Evolutionary conservation across 2,888 invertebrate species (phyloP).

Genomic region (Eugnorisma glareosa): DNA sequence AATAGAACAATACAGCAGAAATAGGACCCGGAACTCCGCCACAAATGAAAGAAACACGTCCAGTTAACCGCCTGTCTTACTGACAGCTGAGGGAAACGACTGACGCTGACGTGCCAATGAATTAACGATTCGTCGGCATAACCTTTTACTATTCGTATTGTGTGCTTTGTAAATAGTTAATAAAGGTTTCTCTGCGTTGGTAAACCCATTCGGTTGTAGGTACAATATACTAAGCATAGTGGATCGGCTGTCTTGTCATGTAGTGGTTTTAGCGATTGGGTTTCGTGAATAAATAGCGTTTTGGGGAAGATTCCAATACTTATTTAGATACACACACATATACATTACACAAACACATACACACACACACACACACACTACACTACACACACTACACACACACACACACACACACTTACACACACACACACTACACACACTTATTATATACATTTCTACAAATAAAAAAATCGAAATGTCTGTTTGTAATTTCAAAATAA

Average conservation of each 20-base stretch:
- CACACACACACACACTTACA: too few relatives aligned
- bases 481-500: too few relatives aligned
- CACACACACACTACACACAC: too few relatives aligned
- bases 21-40: constrained; percentile 4
- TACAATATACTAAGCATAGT: background rate
- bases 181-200: constrained; percentile 7
- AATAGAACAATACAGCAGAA: constrained; percentile 7
- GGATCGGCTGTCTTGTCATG: background rate
- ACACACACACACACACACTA: too few relatives aligned
- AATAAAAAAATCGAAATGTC: too few relatives aligned
- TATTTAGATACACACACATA: too few relatives aligned
- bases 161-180: constrained; percentile 51
- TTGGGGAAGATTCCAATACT: background rate
- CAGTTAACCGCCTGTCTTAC: constrained; percentile 23
- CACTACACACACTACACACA: too few relatives aligned
- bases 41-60: constrained; percentile 43
- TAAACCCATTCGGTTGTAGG: background rate
- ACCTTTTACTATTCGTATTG: constrained; percentile 45
- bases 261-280: background rate
- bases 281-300: background rate
- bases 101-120: constrained; percentile 58
- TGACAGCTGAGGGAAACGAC: constrained; percentile 43
- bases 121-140: constrained; percentile 55
- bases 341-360: too few relatives aligned
- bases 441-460: too few relatives aligned